Base-by-base conservation (phyloP, 2,888 invertebrate species). In the Euphydryas editha region DNA sequence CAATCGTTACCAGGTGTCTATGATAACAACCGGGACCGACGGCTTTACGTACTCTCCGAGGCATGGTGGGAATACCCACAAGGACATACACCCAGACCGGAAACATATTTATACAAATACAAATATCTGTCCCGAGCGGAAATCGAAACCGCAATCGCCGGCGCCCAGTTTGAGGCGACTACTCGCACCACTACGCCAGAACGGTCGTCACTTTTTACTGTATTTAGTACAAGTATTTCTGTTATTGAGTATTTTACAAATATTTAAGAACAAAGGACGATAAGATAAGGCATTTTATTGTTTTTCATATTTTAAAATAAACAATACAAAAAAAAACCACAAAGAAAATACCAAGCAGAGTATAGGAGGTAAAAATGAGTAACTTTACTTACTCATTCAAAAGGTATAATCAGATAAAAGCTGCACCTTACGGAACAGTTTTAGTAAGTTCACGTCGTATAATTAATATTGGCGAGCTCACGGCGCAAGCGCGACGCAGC, bases 401-500 rank as follows among this genome's bases (percentile, higher is more conserved):
- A 54, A 62, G 65, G 54, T 63, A 55, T 37, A 49, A 73, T 70
- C 69, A 69, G 73, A 75, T 74, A 70, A 69, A 62, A 55, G 57
- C 57, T 62, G 55, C 71, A 73, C 68, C 70, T 69, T 70, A 70
- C 59, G 59, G 63, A 72, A 65, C 68, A 70, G 68, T 73, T 70
- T 68, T 70, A 73, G 70, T 61, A 65, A 70, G 57, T 60, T 56
- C 54, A 62, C 59, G 30, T 65, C 73, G 78, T 83, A 82, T 86
- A 87, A 87, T 89, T 86, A 89, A 86, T 85, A 85, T 81, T 74
- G 74, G 74, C 74, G 78, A 76, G 81, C 76, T 76, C 75, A 76
- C 78, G 75, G 79, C 54, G 54, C 81, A 75, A 76, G 79, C 78
- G 82, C 83, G 81, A 79, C 51, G 24, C 54, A 24, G 54, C 30